Conservation (phyloP, 2,797 vertebrate species). For the Momotus momota region DNA sequence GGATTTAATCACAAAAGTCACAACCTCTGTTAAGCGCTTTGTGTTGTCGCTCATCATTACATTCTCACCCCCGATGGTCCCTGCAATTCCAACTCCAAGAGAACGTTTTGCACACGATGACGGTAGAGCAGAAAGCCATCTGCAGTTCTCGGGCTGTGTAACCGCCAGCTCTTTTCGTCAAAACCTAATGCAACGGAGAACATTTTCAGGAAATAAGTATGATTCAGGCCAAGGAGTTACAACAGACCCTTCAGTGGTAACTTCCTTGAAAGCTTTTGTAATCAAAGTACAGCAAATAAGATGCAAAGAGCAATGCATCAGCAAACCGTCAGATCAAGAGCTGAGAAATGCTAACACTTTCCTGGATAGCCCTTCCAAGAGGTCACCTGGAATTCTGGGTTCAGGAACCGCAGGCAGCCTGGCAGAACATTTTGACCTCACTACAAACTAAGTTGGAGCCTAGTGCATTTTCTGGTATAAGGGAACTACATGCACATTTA, state of each 20-base stretch:
- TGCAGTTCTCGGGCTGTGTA: not conserved
- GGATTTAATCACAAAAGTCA: not conserved
- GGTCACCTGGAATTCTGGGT: not conserved
- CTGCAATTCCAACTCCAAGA: not conserved
- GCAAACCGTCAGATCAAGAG: not conserved
- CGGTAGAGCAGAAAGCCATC: fast-evolving
- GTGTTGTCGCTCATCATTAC: no score
- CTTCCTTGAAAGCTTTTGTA: not conserved
- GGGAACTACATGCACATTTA: not conserved
- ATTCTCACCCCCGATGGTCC: not conserved
- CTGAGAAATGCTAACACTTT: not conserved
- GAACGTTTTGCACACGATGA: not conserved
- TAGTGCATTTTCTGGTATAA: not conserved
- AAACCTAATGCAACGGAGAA: not conserved
- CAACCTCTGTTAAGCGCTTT: not conserved
- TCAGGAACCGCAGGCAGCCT: not conserved
- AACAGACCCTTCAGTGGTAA: not conserved
- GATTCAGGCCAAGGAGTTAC: not conserved
- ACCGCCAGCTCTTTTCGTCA: fast-evolving
- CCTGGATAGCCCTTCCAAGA: not conserved
- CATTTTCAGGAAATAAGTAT: not conserved
- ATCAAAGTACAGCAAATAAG: not conserved
- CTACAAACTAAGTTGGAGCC: fast-evolving
- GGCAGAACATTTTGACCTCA: not conserved
- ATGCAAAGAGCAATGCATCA: not conserved